A percentile compares a stretch with the other conserved stretches of the same genome.
These are phyloP conservation scores for Numenius arquata DNA, from an alignment of 2,113 vertebrate species.

Conservation along the genomic window DNA sequence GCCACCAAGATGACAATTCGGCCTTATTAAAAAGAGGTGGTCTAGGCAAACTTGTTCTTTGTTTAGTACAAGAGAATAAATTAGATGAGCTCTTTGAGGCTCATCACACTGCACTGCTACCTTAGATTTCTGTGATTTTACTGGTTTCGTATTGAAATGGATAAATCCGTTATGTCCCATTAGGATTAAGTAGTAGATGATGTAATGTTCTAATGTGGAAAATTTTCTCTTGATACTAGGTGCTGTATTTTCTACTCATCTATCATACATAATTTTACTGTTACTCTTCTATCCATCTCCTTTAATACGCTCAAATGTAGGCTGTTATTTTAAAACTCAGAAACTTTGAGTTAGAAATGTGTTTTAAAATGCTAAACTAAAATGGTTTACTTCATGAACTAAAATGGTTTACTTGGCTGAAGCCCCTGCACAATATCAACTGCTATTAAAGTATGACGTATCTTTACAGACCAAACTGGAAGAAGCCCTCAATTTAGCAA, in stretches of 20 bases:
- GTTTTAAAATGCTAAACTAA: background rate
- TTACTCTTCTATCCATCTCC: background rate
- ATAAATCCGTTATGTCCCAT: background rate
- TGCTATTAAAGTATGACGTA: conserved; percentile 14
- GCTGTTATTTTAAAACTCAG: background rate
- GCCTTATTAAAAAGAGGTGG: background rate
- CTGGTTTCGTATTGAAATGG: background rate
- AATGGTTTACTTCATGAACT: background rate
- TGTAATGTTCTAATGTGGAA: background rate
- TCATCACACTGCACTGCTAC: background rate
- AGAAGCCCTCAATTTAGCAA: conserved; percentile 88
- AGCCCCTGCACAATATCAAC: background rate
- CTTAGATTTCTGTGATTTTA: background rate
- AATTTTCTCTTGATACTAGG: background rate
- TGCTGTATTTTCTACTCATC: background rate
- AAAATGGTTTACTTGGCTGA: conserved; percentile 24
- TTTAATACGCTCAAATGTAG: background rate
- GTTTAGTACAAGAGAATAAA: background rate
- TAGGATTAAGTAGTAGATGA: background rate
- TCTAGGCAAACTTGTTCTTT: background rate
- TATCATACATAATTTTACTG: background rate
- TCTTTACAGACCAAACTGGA: conserved; percentile 89
- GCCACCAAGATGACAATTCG: background rate
- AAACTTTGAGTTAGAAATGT: background rate
- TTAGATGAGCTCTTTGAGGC: background rate